Base-by-base conservation (phyloP, 2,797 vertebrate genomes). In the Fundulus diaphanus region DNA sequence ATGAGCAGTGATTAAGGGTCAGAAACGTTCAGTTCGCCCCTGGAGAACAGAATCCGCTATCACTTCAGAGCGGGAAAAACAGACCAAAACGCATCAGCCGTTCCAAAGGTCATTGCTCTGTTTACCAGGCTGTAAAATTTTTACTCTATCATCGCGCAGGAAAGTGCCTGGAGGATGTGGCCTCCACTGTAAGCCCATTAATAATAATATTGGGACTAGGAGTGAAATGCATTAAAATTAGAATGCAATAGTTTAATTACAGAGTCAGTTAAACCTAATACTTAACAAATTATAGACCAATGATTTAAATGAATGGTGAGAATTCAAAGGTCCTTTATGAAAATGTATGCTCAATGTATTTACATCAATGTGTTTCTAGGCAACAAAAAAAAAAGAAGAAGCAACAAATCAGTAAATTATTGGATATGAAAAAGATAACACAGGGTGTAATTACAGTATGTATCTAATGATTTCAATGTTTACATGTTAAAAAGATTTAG, bases 81-180 rank as follows among this genome's bases (percentile, higher is more conserved):
- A 86, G 72, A 75, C 48, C 49, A 67, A 78, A 76, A 79, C 46
- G 79, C 84, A 68, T 44, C 3, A 15, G 22, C 13, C 4, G 79
- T 74, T 92, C 87, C 91, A 91, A 90, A 91, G 90, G 90, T 90
- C 76, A 13, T 1, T 40, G 67, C 74, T 78, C 73, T 80, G 83
- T 90, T 92, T 84, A 85, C 80, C 82, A 40, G 83, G 80, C 81
- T 69, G 80, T 84, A 77, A 88, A 80, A 68, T 9, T 40, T 77
- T 70, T 68, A 84, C 76, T 72, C 73, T 52, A 42, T 72, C 33
- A 37, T 78, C 76, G 82, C 73, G 63, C 44, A 66, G 78, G 59
- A 35, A 72, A 72, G 75, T 48, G 70, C 33, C 48, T 33, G 48
- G 70, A 13, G 16, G 66, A 78, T 42, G 66, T n/a, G 1, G 37